Conservation (phyloP, 2,888 invertebrate species). For the Aphelenchoides bicaudatus region DNA sequence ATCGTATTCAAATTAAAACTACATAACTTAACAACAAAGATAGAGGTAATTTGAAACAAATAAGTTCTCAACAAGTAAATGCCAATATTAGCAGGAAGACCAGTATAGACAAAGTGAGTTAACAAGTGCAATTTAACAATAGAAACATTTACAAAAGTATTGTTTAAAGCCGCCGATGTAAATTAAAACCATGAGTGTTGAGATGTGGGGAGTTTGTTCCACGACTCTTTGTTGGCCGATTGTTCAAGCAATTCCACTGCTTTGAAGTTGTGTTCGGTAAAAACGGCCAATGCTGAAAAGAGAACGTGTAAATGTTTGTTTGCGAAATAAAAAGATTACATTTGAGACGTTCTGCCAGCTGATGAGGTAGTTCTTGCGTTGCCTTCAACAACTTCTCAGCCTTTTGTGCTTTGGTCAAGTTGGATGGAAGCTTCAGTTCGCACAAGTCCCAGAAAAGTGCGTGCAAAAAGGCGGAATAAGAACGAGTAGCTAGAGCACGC, state of each 20-base stretch:
- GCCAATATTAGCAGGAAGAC: too few species aligned
- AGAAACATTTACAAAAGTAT: too few species aligned
- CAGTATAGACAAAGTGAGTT: too few species aligned
- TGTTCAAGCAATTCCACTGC: background rate
- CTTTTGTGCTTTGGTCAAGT: background rate
- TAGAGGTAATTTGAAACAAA: too few species aligned
- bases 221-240: background rate
- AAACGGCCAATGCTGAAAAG: constrained; percentile 4
- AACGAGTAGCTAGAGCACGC: background rate
- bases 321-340: background rate
- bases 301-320: background rate
- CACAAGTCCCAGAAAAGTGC: background rate
- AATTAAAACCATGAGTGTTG: constrained; percentile 13
- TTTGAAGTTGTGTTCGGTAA: background rate
- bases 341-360: constrained; percentile 4
- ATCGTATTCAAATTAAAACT: too few species aligned
- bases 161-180: too few species aligned
- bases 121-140: too few species aligned
- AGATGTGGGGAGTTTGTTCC: background rate
- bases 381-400: background rate
- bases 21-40: too few species aligned
- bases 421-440: background rate
- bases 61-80: too few species aligned
- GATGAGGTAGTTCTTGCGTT: background rate
- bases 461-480: background rate